A percentile compares a stretch with the other conserved stretches of the same genome.
phyloP scores from a whole-genome alignment of 2,797 vertebrate species.

The Cyclopterus lumpus region DNA sequence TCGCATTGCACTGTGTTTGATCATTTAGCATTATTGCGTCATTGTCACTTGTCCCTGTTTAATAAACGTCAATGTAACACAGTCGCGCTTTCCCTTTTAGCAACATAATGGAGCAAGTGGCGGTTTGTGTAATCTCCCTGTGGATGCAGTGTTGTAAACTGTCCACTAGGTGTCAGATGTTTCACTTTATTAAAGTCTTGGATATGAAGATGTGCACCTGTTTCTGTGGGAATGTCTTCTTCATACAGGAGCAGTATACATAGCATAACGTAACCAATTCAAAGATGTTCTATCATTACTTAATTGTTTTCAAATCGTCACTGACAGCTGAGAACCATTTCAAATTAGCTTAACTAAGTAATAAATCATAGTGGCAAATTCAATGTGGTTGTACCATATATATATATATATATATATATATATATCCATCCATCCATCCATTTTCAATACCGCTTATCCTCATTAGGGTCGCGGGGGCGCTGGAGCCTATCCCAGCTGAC shows the following conservation, averaged over 20 bases:
- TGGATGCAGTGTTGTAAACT: not conserved
- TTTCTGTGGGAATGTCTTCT: not conserved
- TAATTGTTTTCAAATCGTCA: not conserved
- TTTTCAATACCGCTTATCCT: too few species aligned
- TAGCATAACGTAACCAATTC: not conserved
- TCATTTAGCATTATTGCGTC: not conserved
- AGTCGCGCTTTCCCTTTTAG: too few species aligned
- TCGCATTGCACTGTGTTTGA: not conserved
- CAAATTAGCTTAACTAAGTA: not conserved
- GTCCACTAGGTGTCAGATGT: conserved; percentile 56
- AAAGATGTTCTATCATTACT: not conserved
- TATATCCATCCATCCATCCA: too few species aligned
- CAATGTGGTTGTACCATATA: too few species aligned
- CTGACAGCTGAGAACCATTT: not conserved
- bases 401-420: too few species aligned
- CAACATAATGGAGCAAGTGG: not conserved
- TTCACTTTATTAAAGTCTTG: conserved; percentile 6
- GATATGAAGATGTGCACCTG: not conserved
- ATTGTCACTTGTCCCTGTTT: not conserved
- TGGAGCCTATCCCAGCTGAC: too few species aligned
- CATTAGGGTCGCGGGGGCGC: too few species aligned
- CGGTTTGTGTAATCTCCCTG: not conserved
- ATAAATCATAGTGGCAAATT: too few species aligned
- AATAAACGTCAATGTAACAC: not conserved
- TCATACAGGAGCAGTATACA: not conserved